Evolutionary conservation across 2,888 invertebrate genomes (phyloP).

Genomic region (Dryadula phaetusa): DNA sequence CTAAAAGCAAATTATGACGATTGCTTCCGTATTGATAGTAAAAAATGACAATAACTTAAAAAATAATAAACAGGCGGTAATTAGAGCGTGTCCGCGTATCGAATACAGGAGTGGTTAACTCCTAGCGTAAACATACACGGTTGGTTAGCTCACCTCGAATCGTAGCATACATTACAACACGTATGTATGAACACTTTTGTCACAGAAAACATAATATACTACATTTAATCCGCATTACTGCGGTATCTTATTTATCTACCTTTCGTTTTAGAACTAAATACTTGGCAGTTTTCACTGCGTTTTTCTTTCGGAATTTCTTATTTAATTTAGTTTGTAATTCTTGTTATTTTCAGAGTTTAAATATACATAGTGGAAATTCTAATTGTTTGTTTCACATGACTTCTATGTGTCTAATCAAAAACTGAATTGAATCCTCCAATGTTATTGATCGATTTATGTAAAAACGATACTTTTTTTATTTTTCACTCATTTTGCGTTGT

Average conservation of each 20-base stretch:
- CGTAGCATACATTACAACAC: conserved; percentile 22
- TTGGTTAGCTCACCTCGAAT: conserved; percentile 31
- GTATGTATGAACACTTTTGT: neutral
- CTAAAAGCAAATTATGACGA: conserved; percentile 3
- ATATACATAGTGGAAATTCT: neutral
- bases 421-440: too few species aligned
- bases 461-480: neutral
- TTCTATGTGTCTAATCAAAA: neutral
- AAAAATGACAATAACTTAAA: conserved; percentile 21
- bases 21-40: conserved; percentile 6
- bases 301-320: neutral
- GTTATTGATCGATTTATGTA: neutral
- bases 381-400: neutral
- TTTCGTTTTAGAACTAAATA: neutral
- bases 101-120: conserved; percentile 31
- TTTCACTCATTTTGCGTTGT: neutral
- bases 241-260: neutral
- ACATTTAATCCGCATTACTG: conserved; percentile 10
- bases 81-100: conserved; percentile 39
- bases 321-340: neutral
- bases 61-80: conserved; percentile 27
- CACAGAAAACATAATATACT: conserved; percentile 21
- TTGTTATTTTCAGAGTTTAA: neutral
- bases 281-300: conserved; percentile 11
- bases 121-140: conserved; percentile 37